Evolutionary conservation across 2,113 vertebrate genomes (phyloP), one percentile per base, ranked within the genome.

Genomic region (Oxyruncus cristatus): DNA sequence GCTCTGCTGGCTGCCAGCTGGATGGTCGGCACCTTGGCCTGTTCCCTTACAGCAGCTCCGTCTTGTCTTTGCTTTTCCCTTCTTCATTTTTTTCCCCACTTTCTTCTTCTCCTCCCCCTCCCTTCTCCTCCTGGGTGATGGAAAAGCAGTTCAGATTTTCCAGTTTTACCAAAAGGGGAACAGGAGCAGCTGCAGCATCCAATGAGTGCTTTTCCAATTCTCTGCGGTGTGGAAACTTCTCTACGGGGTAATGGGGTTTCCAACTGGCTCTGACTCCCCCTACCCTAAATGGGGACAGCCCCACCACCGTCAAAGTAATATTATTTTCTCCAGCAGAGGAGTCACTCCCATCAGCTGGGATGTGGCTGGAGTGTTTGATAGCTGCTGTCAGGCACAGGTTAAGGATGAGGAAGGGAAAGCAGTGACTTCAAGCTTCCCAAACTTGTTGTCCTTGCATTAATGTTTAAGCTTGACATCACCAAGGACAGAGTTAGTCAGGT

Each of bases 1-100:
- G 88, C 96, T 83, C 75, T 94, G 84, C 92, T 9, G 20, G 52
- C 78, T 97, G 98, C 98, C 98, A 97, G 97, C 94, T 97, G 96
- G 97, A 84, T 11, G 1, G 53, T 11, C 44, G 0, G 75, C 81
- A 12, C 81, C 75, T 86, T 93, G 61, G 95, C 81, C 33, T 1
- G 5, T 26, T 82, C 95, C 96, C 91, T 63, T 70, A 76, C 86
- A 94, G 94, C 95, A 72, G 65, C 73, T 74, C 67, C 5, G 2
- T 82, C 92, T 88, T 87, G 86, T 58, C 89, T 91, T 91, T 82
- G 35, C 66, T 74, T 92, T 84, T 95, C 94, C 58, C 62, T 62
- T 94, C 63, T 65, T 68, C n/a, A n/a, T 41, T 67, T 23, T 33
- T n/a, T 4, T 12, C 16, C 8, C 14, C 14, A 14, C 39, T 7